phyloP scores from a whole-genome alignment of 2,888 invertebrate genomes.

The Pachydiplax longipennis region DNA sequence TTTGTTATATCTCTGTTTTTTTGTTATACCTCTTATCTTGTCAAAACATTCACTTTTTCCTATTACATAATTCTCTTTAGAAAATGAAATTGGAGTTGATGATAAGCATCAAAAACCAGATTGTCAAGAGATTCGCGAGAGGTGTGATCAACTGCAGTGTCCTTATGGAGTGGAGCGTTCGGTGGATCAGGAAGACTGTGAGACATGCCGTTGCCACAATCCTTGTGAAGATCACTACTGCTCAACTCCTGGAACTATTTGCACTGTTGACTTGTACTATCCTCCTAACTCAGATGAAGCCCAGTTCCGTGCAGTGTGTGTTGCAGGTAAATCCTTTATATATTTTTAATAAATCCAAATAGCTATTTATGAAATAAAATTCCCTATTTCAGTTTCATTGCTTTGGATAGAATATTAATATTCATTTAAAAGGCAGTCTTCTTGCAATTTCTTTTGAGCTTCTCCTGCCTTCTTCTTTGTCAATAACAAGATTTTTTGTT shows the following conservation, averaged over 20 bases:
- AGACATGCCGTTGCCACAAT: conserved; percentile 76
- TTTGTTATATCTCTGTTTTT: neutral
- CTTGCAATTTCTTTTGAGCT: no score
- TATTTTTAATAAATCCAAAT: no score
- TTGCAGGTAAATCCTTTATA: conserved; percentile 71
- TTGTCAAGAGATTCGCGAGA: neutral
- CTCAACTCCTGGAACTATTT: conserved; percentile 68
- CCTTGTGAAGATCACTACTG: conserved; percentile 73
- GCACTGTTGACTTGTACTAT: conserved; percentile 69
- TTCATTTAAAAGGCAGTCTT: no score
- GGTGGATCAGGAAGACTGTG: conserved; percentile 70
- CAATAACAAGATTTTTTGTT: no score
- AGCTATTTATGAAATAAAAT: no score
- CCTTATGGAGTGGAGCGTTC: conserved; percentile 74
- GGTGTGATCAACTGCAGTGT: conserved; percentile 65
- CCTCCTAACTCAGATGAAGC: conserved; percentile 55
- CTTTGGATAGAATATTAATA: no score
- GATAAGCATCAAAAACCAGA: neutral
- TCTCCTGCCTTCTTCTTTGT: no score
- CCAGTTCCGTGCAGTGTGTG: conserved; percentile 69
- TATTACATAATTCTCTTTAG: neutral
- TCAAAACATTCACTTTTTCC: no score
- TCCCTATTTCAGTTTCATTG: no score
- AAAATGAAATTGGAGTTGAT: conserved; percentile 6
- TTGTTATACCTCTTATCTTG: no score